Base-by-base conservation (phyloP, 2,797 vertebrate genomes). In the Perodicticus potto region DNA sequence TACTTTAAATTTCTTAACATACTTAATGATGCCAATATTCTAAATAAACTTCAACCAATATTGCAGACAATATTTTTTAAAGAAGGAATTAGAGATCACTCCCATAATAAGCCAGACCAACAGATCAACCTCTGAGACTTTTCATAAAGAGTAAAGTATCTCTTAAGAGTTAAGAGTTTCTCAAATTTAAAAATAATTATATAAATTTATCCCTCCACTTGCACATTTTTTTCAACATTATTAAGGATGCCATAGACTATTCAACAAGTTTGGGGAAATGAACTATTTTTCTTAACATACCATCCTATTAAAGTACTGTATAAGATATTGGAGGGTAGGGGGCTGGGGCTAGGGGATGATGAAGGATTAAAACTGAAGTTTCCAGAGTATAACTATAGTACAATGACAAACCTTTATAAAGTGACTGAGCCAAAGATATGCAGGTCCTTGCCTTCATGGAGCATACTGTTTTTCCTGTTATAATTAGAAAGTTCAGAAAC, bases 1-100 rank as follows among this genome's bases (percentile, higher is more conserved):
- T 34, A 92, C 69, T 95, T 95, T 72, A 81, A 96, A 85, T 27
- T 91, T 96, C 53, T 94, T 88, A 90, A 92, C 19, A 87, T 49
- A 73, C 25, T 16, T 84, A 84, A 84, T 53, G 23, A 92, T 25
- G 87, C 20, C 23, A 94, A 93, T 85, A 69, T 6, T 69, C 57
- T 93, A 97, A 93, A 67, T 49, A 94, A 81, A 91, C 5, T 8
- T 84, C 11, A 92, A 34, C 34, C 32, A 94, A 74, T 11, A 61
- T 23, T 87, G 57, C 65, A 65, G 20, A 65, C 55, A 69, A 37
- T 86, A 40, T 49, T 29, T 85, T 78, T 96, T 61, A 93, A 85
- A 83, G 13, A 13, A 91, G 57, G 45, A 88, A 90, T 91, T 65
- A 95, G 2, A 91, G 22, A 89, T 7, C 32, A 57, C 29, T 63